A percentile compares a stretch with the other conserved stretches of the same genome.
Evolutionary conservation across 2,888 invertebrate genomes (phyloP).

Genomic region (Cylindroiulus punctatus): DNA sequence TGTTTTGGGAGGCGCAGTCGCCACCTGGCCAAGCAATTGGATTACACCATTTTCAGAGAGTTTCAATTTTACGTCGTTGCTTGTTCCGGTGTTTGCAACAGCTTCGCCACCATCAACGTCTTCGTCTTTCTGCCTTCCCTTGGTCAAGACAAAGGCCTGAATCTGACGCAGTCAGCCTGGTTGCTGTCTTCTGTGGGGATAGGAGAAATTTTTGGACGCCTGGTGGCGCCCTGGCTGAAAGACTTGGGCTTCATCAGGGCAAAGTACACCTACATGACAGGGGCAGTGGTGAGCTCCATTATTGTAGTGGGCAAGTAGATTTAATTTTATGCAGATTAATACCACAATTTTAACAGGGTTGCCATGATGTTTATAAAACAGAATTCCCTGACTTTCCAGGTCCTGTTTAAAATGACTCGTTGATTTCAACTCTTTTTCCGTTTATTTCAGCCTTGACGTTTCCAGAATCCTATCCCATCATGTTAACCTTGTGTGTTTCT

Average conservation of each 20-base stretch:
- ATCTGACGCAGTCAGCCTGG: constrained; percentile 27
- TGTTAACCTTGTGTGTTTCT: constrained; percentile 48
- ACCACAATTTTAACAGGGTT: not conserved
- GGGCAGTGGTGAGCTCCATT: constrained; percentile 27
- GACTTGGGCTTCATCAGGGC: constrained; percentile 43
- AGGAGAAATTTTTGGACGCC: constrained; percentile 54
- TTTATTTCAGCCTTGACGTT: constrained; percentile 50
- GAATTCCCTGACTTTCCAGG: too few relatives aligned
- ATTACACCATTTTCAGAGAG: constrained; percentile 51
- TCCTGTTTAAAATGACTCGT: too few relatives aligned
- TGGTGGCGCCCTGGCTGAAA: constrained; percentile 48
- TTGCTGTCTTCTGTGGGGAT: constrained; percentile 54
- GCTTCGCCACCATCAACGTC: constrained; percentile 49
- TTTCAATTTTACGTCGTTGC: constrained; percentile 48
- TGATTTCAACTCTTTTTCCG: not conserved
- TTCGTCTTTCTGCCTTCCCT: constrained; percentile 53
- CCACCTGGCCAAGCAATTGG: constrained; percentile 48
- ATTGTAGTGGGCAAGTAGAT: not conserved
- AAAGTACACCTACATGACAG: constrained; percentile 51
- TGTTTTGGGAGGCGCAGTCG: constrained; percentile 46
- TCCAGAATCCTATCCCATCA: constrained; percentile 46
- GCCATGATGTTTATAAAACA: not conserved
- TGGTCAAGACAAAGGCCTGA: constrained; percentile 43
- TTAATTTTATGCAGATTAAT: not conserved
- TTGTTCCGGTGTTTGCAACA: constrained; percentile 35